phyloP scores from a whole-genome alignment of 2,888 invertebrate genomes.

The Clitarchus hookeri region DNA sequence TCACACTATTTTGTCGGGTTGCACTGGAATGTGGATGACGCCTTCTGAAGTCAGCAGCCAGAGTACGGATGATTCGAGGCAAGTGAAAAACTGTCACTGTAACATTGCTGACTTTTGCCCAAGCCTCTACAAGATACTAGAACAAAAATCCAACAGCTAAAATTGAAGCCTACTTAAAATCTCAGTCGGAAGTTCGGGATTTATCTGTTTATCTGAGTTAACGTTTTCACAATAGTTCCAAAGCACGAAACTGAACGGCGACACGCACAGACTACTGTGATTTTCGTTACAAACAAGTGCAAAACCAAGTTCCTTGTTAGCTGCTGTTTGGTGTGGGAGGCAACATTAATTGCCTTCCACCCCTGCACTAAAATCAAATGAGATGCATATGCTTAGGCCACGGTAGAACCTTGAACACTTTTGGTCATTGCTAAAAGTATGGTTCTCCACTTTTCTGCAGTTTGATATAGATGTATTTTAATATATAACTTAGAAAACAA shows the following conservation, averaged over 20 bases:
- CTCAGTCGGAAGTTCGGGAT: not conserved
- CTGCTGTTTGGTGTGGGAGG: not conserved
- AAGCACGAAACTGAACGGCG: not conserved
- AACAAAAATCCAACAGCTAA: not conserved
- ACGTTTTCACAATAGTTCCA: not conserved
- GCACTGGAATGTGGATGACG: not conserved
- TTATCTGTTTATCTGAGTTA: not conserved
- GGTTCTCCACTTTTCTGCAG: slow-evolving; percentile 10
- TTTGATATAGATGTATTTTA: slow-evolving; percentile 29
- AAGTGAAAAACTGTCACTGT: not conserved
- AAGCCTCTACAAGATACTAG: not conserved
- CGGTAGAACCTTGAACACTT: slow-evolving; percentile 40
- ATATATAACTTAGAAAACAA: slow-evolving; percentile 28
- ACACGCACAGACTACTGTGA: not conserved
- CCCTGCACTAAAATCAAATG: not conserved
- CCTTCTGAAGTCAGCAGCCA: not conserved
- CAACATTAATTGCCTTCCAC: not conserved
- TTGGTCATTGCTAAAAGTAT: slow-evolving; percentile 37
- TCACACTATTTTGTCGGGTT: not conserved
- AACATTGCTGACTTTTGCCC: not conserved
- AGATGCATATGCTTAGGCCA: slow-evolving; percentile 35
- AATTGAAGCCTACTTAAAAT: not conserved
- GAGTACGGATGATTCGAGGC: not conserved
- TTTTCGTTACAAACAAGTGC: slow-evolving; percentile 6
- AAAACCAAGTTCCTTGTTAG: slow-evolving; percentile 4